phyloP scores from a whole-genome alignment of 2,113 vertebrate species.

The Ctenodactylus gundi region DNA sequence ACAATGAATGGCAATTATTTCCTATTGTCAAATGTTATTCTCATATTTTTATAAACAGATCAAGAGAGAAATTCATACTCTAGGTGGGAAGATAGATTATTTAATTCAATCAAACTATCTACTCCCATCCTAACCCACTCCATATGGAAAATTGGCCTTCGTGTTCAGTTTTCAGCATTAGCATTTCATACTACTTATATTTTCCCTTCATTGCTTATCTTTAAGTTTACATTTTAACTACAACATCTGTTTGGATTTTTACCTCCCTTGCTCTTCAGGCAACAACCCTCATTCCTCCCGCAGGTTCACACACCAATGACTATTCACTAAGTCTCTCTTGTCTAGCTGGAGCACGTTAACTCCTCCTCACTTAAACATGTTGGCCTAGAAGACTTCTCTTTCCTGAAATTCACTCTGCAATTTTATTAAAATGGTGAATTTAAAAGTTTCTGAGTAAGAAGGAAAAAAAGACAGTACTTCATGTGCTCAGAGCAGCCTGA shows the following conservation, averaged over 20 bases:
- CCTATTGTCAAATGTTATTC: not conserved
- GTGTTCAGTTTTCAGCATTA: not conserved
- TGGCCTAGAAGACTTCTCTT: not conserved
- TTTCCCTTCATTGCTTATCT: not conserved
- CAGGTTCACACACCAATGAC: not conserved
- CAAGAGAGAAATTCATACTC: not conserved
- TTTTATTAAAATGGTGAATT: constrained; percentile 17
- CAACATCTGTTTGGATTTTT: not conserved
- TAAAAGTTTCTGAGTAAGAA: not conserved
- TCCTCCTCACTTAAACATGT: not conserved
- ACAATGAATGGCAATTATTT: not conserved
- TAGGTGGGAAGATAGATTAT: not conserved
- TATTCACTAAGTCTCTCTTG: not conserved
- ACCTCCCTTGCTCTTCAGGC: not conserved
- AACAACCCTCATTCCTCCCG: not conserved
- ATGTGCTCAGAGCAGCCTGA: not conserved
- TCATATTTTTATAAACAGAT: not conserved
- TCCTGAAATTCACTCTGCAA: not conserved
- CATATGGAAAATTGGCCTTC: not conserved
- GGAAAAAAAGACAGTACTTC: not conserved
- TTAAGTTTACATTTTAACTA: not conserved
- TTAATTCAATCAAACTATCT: not conserved
- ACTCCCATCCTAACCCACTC: not conserved
- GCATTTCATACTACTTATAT: not conserved
- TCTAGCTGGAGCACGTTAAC: not conserved